Percentiles rank a stretch among this genome's conserved stretches.
Evolutionary conservation across 2,113 vertebrate genomes (phyloP).

Genomic region (Channa argus): DNA sequence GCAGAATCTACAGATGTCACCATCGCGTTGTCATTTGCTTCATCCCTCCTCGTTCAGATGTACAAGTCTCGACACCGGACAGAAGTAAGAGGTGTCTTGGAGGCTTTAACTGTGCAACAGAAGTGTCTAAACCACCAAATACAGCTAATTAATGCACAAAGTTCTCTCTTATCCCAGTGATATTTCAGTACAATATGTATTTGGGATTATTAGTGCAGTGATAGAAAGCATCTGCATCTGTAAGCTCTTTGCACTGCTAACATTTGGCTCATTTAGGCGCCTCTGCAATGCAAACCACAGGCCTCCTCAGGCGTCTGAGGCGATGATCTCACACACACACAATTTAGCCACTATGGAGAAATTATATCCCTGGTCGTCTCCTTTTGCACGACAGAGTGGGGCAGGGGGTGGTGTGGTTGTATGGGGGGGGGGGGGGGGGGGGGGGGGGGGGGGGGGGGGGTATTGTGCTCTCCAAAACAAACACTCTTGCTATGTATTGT

Average conservation of each 20-base stretch:
- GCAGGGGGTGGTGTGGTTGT: too few species aligned
- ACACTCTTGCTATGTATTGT: constrained; percentile 64
- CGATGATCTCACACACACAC: constrained; percentile 41
- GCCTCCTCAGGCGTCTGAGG: constrained; percentile 24
- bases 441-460: too few species aligned
- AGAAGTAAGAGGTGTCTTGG: too few species aligned
- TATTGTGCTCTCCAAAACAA: constrained; percentile 64
- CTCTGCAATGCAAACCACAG: constrained; percentile 32
- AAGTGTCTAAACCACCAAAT: neutral
- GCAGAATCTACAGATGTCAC: too few species aligned
- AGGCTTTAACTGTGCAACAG: too few species aligned
- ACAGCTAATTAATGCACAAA: neutral
- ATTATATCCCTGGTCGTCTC: constrained; percentile 20
- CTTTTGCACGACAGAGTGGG: constrained; percentile 22
- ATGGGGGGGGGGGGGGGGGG: too few species aligned
- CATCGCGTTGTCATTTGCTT: constrained; percentile 1
- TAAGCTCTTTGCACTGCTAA: constrained; percentile 38
- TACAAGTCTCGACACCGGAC: too few species aligned
- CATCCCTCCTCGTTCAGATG: neutral
- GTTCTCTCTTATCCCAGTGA: neutral
- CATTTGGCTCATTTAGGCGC: constrained; percentile 45
- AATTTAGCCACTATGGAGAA: constrained; percentile 25
- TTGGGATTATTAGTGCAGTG: constrained; percentile 20
- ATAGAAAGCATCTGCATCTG: constrained; percentile 40
- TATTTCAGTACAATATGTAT: constrained; percentile 20